Conservation (phyloP, 2,797 vertebrate genomes). For the Gymnocypris eckloni region DNA sequence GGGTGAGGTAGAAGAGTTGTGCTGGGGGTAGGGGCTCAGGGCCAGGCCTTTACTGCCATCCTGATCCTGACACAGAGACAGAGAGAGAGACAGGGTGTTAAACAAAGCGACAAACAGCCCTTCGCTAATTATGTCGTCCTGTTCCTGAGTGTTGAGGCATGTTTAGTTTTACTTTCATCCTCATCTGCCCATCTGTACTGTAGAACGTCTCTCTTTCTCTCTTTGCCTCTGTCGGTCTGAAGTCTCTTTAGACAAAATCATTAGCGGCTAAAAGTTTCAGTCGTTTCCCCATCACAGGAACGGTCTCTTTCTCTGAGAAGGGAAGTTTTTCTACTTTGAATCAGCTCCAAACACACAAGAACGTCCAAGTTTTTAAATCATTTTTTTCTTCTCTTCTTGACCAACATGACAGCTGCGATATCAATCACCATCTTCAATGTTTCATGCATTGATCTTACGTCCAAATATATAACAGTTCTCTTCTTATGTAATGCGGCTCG, state of each 20-base stretch:
- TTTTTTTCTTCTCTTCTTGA: conserved; percentile 26
- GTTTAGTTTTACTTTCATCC: conserved; percentile 70
- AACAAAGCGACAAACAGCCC: conserved; percentile 62
- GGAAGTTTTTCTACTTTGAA: conserved; percentile 58
- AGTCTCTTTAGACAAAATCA: conserved; percentile 51
- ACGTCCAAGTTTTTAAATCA: conserved; percentile 53
- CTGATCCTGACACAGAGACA: conserved; percentile 81
- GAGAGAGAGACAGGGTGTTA: conserved; percentile 31
- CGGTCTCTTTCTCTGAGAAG: conserved; percentile 58
- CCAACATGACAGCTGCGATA: conserved; percentile 50
- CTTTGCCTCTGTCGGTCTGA: conserved; percentile 32
- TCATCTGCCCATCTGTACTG: conserved; percentile 69
- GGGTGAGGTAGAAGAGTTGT: conserved; percentile 99
- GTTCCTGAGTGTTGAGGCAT: conserved; percentile 45
- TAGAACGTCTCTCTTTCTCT: conserved; percentile 22
- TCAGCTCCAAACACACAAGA: conserved; percentile 54
- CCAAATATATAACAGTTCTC: conserved; percentile 26
- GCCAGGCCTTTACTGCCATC: conserved; percentile 94
- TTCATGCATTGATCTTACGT: conserved; percentile 26
- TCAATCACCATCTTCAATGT: conserved; percentile 43
- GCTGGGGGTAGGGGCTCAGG: conserved; percentile 89
- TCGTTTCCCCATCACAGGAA: conserved; percentile 40
- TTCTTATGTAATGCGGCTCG: conserved; percentile 26
- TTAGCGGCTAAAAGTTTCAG: conserved; percentile 70
- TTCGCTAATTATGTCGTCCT: conserved; percentile 69